Conservation (phyloP, 2,888 invertebrate genomes). For the Leptarthrus brevirostris region DNA sequence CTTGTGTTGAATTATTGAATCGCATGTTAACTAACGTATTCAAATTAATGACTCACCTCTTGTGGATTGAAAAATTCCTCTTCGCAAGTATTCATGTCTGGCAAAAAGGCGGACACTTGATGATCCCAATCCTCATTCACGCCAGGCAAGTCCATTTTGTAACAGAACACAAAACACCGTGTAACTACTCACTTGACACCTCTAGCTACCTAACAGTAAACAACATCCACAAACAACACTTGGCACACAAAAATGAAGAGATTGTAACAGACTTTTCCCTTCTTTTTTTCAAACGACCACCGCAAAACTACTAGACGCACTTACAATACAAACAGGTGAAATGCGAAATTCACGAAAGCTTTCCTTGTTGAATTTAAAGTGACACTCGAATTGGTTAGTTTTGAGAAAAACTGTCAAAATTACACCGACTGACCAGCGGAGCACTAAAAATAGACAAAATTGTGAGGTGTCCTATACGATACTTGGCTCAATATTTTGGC, state of each 20-base stretch:
- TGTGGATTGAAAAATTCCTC: slow-evolving; percentile 73
- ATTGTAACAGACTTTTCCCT: neutral
- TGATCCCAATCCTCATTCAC: slow-evolving; percentile 71
- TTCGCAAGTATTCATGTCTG: slow-evolving; percentile 72
- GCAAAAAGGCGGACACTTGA: slow-evolving; percentile 71
- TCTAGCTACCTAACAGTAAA: neutral
- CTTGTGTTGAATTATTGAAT: too few relatives aligned
- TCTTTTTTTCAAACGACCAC: neutral
- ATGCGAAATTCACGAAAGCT: slow-evolving; percentile 5
- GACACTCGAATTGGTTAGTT: slow-evolving; percentile 5
- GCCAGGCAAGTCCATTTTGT: slow-evolving; percentile 57
- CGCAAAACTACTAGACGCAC: slow-evolving; percentile 16
- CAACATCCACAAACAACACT: slow-evolving; percentile 34
- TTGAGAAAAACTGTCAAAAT: neutral
- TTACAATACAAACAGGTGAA: neutral
- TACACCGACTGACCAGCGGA: neutral
- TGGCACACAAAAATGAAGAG: neutral
- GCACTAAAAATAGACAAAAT: slow-evolving; percentile 9
- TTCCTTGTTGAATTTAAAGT: neutral
- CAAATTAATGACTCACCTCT: slow-evolving; percentile 70
- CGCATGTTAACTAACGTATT: too few relatives aligned
- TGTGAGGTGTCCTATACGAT: slow-evolving; percentile 13
- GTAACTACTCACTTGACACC: slow-evolving; percentile 19
- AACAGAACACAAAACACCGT: neutral
- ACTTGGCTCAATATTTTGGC: slow-evolving; percentile 24